These are phyloP conservation scores for Phenacoccus solenopsis DNA, from an alignment of 1,140 invertebrate species.

Conservation along the genomic window DNA sequence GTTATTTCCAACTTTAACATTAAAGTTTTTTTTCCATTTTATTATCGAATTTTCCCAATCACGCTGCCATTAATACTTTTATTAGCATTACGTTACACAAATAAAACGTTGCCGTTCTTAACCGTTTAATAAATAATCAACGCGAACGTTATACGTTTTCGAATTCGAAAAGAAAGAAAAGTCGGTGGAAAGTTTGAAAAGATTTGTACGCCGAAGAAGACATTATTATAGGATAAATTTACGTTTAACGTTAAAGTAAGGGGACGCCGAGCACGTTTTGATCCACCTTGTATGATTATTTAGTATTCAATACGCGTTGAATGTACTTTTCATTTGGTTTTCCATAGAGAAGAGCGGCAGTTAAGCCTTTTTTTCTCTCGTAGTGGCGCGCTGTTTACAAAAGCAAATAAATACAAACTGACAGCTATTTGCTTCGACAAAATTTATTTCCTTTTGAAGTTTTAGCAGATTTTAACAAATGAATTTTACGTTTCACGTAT, in stretches of 20 bases:
- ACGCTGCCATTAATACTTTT: too few relatives aligned
- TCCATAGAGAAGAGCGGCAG: neutral
- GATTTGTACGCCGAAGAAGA: too few relatives aligned
- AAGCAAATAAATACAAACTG: constrained; percentile 3
- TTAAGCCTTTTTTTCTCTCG: neutral
- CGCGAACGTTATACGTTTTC: too few relatives aligned
- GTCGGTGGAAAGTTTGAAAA: too few relatives aligned
- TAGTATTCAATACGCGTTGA: constrained; percentile 1
- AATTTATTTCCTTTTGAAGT: neutral
- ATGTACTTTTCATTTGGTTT: constrained; percentile 3
- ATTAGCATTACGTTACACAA: too few relatives aligned
- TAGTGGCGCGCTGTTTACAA: neutral
- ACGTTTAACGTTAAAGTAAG: neutral
- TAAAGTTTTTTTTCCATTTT: too few relatives aligned
- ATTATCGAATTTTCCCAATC: too few relatives aligned
- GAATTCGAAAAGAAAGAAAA: too few relatives aligned
- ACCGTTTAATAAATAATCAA: too few relatives aligned
- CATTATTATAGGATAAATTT: too few relatives aligned
- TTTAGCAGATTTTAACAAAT: constrained; percentile 3
- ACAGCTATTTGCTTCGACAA: constrained; percentile 1
- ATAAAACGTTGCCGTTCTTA: too few relatives aligned
- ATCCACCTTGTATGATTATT: neutral
- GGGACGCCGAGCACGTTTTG: neutral
- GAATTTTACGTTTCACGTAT: neutral
- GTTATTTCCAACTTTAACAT: too few relatives aligned